These are phyloP conservation scores for Numida meleagris DNA, from an alignment of 2,113 vertebrate species.

Conservation along the genomic window DNA sequence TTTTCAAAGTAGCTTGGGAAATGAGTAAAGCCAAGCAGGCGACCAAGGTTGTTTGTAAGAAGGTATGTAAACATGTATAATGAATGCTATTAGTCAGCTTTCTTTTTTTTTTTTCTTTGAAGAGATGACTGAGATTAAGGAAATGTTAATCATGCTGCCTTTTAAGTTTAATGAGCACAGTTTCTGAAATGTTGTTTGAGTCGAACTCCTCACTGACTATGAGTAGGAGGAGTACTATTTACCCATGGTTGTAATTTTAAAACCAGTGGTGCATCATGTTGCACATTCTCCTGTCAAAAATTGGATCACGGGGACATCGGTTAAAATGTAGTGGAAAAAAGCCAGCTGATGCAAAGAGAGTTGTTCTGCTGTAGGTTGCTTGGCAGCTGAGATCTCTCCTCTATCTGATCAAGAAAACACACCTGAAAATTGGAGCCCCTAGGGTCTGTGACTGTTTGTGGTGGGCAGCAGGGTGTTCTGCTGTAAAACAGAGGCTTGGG, in stretches of 20 bases:
- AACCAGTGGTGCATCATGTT: not conserved
- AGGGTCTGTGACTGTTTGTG: not conserved
- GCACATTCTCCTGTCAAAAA: not conserved
- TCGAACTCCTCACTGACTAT: not conserved
- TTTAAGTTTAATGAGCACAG: not conserved
- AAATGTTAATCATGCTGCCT: not conserved
- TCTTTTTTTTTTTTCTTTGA: not conserved
- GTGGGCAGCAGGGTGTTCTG: not conserved
- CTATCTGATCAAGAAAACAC: not conserved
- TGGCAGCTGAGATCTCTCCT: not conserved
- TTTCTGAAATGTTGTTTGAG: not conserved
- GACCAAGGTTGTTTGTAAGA: not conserved
- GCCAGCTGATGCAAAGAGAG: not conserved
- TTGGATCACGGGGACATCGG: not conserved
- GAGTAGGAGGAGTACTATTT: not conserved
- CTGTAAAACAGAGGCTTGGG: not conserved
- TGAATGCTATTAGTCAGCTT: not conserved
- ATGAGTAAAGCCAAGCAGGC: not conserved
- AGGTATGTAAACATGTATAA: not conserved
- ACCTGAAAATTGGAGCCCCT: not conserved
- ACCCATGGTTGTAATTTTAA: not conserved
- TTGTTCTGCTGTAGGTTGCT: not conserved
- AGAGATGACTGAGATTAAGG: slow-evolving; percentile 6
- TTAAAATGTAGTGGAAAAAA: not conserved
- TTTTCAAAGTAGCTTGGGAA: not conserved